Evolutionary conservation across 2,113 vertebrate genomes (phyloP), one percentile per base, ranked within the genome.

Genomic region (Ophiodon elongatus): DNA sequence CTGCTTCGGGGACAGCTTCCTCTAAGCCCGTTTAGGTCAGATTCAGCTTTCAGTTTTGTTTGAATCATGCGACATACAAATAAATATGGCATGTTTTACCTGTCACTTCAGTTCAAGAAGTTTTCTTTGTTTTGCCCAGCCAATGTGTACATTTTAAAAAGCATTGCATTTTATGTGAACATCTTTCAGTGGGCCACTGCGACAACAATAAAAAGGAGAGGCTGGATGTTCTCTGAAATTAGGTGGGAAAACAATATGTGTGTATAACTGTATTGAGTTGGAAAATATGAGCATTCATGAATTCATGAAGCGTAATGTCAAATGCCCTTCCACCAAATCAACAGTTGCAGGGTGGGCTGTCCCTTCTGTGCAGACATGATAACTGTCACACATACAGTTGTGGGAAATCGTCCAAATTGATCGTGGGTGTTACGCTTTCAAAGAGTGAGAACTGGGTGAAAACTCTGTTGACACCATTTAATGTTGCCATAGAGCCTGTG

Each of bases 331-430:
- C 59, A 71, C 45, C 70, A 77, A 69, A 71, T 29, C 19, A 76
- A 76, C 72, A 66, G 80, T 79, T 56, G 43, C 73, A 76, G 85
- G 85, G 79, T 71, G 83, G 76, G 71, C 37, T 41, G 83, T 57
- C 68, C 85, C 86, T 67, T 93, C 87, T 92, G 87, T 86, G 76
- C 83, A 80, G 66, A 62, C 75, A 78, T 89, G 91, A 90, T 82
- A 88, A 85, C 72, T 77, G 74, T 89, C 85, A 84, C 88, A 85
- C 83, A 82, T 75, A 39, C 62, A 57, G 73, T 76, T 63, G 74
- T 73, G 76, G 77, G 79, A 89, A 83, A 80, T 56, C 3, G 3
- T 80, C 72, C 79, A 82, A 77, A 83, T 67, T 79, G 27, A 70
- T 62, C 56, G 43, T 35, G 74, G 70, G 74, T 72, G 86, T 70